These are phyloP conservation scores for Sinocyclocheilus rhinocerous DNA, from an alignment of 2,113 vertebrate species.

Conservation along the genomic window DNA sequence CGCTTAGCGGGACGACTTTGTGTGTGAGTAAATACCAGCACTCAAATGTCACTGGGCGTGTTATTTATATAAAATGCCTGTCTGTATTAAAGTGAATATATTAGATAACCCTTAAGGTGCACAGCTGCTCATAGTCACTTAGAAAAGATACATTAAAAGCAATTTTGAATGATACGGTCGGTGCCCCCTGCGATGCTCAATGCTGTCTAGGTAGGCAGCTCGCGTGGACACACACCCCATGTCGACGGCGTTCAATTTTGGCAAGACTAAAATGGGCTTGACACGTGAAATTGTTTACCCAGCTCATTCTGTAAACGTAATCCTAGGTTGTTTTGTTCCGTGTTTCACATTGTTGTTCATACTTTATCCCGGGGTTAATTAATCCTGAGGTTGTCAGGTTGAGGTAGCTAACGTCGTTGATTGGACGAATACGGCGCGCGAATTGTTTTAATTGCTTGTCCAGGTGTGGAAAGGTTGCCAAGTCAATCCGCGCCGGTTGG, in stretches of 20 bases:
- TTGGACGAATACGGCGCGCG: neutral
- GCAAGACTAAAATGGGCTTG: neutral
- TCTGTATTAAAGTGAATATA: neutral
- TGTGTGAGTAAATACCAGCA: neutral
- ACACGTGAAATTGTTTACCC: neutral
- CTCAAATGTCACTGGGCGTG: too few relatives aligned
- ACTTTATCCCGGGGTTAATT: neutral
- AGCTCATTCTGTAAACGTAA: neutral
- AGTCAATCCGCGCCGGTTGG: neutral
- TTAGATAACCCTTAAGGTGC: too few relatives aligned
- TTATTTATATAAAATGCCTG: neutral
- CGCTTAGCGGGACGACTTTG: neutral
- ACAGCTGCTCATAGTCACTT: neutral
- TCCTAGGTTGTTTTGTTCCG: neutral
- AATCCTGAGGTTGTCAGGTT: neutral
- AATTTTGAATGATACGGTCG: neutral
- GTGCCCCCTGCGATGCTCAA: neutral
- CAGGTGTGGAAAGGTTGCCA: neutral
- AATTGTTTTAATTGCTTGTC: neutral
- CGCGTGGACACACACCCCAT: conserved; percentile 1
- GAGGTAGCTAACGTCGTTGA: neutral
- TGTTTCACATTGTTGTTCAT: conserved; percentile 1
- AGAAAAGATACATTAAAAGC: too few relatives aligned
- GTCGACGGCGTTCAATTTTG: conserved; percentile 1
- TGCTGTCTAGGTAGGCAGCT: neutral